Base-by-base conservation (phyloP, 2,113 vertebrate species). In the Amblyopsis rosae region DNA sequence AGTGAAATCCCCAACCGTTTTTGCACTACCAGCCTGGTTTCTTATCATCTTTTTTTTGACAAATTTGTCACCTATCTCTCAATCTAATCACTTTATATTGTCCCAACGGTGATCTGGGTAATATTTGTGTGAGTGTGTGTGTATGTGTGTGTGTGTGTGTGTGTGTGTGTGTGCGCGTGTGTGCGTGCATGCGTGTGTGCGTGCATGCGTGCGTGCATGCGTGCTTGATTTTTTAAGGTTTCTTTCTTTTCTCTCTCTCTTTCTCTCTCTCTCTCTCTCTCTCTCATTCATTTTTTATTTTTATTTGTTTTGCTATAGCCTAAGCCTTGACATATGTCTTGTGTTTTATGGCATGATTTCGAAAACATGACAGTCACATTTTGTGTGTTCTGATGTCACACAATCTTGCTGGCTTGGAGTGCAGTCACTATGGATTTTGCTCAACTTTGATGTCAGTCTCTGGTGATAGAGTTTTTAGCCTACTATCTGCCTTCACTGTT, bases 281-380 rank as follows among this genome's bases (percentile, higher is more conserved):
- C 26, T 26, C 26, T 49, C 9, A 12, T 49, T 51, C 9, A 2
- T 32, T 57, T 55, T 60, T 50, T 46, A 65, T 61, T 62, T 80
- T 83, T 86, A 75, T 60, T 26, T 50, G 15, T 59, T 47, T 41
- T 70, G 45, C 47, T 46, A 32, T 77, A 66, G 50, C 16, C 11
- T 75, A 79, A 83, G 74, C 77, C 73, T 73, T 68, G 69, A 75
- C 81, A 69, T 80, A 74, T 75, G 84, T 86, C 78, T 75, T 79
- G 74, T 88, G 85, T 73, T 64, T 64, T 78, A 82, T 82, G 67
- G 69, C 72, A 35, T 81, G 83, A 82, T 87, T 85, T 83, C 79
- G 85, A 89, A 86, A 69, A 87, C 86, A 89, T 91, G 90, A 90
- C 87, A 90, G 86, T 90, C 89, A 81, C 85, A 84, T 89, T 91